Conservation (phyloP, 1,140 invertebrate genomes). For the Brachionus plicatilis region DNA sequence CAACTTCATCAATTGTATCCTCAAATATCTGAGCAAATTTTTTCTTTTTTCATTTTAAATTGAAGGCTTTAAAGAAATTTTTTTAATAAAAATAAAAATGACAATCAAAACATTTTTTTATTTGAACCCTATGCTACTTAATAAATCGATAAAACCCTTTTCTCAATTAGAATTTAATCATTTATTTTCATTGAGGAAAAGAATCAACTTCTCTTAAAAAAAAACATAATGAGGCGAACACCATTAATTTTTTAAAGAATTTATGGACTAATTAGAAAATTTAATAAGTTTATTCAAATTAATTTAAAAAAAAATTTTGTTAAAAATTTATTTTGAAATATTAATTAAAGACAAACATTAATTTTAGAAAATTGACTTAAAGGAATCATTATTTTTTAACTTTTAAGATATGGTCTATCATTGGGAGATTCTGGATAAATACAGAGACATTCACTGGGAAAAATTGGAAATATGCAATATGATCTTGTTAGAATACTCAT, state of each 20-base stretch:
- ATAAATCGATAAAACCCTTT: neutral
- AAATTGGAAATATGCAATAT: neutral
- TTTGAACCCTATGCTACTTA: neutral
- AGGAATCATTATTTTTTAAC: neutral
- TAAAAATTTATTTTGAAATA: too few relatives aligned
- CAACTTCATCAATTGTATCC: neutral
- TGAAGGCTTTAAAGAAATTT: neutral
- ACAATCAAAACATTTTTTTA: neutral
- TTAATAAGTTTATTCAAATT: too few relatives aligned
- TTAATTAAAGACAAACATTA: too few relatives aligned
- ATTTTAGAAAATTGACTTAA: too few relatives aligned
- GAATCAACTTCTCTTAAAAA: too few relatives aligned
- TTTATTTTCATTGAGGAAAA: too few relatives aligned
- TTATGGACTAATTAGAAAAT: too few relatives aligned
- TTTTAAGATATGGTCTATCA: constrained; percentile 3
- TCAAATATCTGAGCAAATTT: neutral
- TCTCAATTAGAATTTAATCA: neutral
- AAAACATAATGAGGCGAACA: too few relatives aligned
- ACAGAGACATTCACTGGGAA: neutral
- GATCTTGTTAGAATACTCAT: constrained; percentile 5
- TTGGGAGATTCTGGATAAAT: neutral
- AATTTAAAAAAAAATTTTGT: too few relatives aligned
- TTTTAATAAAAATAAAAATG: constrained; percentile 8
- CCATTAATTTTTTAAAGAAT: too few relatives aligned
- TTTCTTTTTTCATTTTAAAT: neutral